A percentile compares a stretch with the other conserved stretches of the same genome.
phyloP scores from a whole-genome alignment of 2,797 vertebrate genomes.

The Leuciscus waleckii region DNA sequence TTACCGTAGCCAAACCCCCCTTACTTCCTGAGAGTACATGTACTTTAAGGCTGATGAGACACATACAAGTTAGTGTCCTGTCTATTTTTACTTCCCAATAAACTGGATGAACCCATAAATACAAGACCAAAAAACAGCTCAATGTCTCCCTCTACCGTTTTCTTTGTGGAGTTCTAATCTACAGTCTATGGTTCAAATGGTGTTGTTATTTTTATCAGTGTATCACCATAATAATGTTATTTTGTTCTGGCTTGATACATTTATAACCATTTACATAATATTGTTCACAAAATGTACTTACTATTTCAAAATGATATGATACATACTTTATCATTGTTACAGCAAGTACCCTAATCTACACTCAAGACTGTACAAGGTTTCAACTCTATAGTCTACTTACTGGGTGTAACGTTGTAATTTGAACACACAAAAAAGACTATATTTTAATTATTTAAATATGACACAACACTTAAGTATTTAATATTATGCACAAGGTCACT shows the following conservation, averaged over 20 bases:
- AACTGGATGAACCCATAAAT: constrained; percentile 41
- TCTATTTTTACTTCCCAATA: constrained; percentile 15
- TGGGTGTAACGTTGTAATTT: background rate
- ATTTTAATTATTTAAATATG: background rate
- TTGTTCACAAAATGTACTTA: background rate
- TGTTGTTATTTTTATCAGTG: background rate
- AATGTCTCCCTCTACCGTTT: constrained; percentile 35
- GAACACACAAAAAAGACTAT: too few species aligned
- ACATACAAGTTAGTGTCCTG: constrained; percentile 10
- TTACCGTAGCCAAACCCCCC: background rate
- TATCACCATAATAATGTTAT: background rate
- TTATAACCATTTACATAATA: background rate
- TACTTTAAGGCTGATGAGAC: constrained; percentile 7
- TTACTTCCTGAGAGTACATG: background rate
- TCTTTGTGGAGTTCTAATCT: background rate
- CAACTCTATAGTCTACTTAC: background rate
- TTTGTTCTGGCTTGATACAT: background rate
- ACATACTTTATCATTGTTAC: background rate
- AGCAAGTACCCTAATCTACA: background rate
- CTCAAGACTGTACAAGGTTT: background rate
- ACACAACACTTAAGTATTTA: background rate
- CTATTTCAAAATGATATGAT: background rate
- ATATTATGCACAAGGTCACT: background rate
- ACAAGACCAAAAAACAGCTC: background rate
- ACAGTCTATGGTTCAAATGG: background rate